These are phyloP conservation scores for Ptiloglossa arizonensis DNA, from an alignment of 1,140 invertebrate species.

Conservation along the genomic window DNA sequence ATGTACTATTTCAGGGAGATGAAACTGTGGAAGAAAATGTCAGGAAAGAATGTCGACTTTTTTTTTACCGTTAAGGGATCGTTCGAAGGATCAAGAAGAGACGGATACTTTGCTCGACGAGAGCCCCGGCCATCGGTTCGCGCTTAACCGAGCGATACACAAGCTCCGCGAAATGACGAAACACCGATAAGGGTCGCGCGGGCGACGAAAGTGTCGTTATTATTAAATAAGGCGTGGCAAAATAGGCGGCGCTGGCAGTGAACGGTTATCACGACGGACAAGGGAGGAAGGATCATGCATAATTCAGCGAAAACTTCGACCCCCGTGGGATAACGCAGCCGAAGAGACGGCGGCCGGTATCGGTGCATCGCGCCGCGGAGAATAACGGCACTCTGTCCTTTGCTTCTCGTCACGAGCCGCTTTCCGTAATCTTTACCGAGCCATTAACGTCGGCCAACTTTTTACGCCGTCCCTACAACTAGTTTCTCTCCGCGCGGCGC, in stretches of 20 bases:
- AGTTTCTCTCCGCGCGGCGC: not conserved
- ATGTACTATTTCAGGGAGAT: too few species aligned
- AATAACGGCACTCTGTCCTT: constrained; percentile 54
- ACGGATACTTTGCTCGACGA: not conserved
- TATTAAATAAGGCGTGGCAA: constrained; percentile 37
- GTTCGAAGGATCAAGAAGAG: not conserved
- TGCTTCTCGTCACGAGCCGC: constrained; percentile 1
- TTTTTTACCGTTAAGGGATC: not conserved
- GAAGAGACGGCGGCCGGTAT: constrained; percentile 19
- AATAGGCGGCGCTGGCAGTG: constrained; percentile 12
- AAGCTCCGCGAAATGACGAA: not conserved
- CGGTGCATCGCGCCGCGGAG: constrained; percentile 31
- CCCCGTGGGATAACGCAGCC: not conserved
- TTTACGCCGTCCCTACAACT: constrained; percentile 12
- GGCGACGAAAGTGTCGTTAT: constrained; percentile 33
- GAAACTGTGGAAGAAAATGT: too few species aligned
- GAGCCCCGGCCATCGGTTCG: not conserved
- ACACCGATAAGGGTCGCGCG: constrained; percentile 12
- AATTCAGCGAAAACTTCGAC: constrained; percentile 67
- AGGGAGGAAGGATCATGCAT: constrained; percentile 60
- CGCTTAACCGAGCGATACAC: not conserved
- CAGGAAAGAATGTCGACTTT: too few species aligned
- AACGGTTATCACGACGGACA: constrained; percentile 22
- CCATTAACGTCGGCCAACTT: constrained; percentile 53
- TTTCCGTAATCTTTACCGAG: constrained; percentile 34